Evolutionary conservation across 2,797 vertebrate genomes (phyloP), one percentile per base, ranked within the genome.

Genomic region (Dicrostonyx torquatus): DNA sequence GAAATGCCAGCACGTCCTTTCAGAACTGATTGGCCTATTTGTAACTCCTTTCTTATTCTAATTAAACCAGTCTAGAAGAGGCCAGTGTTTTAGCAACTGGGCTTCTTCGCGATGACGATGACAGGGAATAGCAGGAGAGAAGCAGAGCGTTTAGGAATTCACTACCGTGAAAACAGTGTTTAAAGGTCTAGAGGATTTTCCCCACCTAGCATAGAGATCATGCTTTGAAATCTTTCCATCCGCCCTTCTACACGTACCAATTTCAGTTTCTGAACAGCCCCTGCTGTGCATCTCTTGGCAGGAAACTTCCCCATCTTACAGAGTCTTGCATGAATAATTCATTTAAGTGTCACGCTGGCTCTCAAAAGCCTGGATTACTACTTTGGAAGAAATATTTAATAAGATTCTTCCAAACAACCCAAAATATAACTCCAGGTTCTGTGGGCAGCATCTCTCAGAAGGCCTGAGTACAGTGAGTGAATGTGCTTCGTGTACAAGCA

Each of bases 271-370:
- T 92, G 97, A 96, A 97, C 97, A 97, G 97, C 97, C 96, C 98
- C 97, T 84, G 96, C 97, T 98, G 98, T 97, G 98, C 95, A 89
- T 97, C 93, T 80, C 98, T 97, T 98, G 98, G 98, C 98, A 98
- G 98, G 98, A 97, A 98, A 93, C 97, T 97, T 97, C 96, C 97
- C 98, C 98, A 96, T 98, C 98, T 98, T 97, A 96, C 95, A 43
- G 97, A 98, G 97, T 96, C 93, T 96, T 90, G 97, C 82, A 96
- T 98, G 98, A 98, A 98, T 98, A 98, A 98, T 98, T 98, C 98
- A 98, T 98, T 87, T 93, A 90, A 97, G 94, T 98, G 97, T 97
- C 98, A 94, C 92, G 97, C 98, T 98, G 98, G 97, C 97, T 98
- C 97, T 98, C 97, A 90, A 97, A 98, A 97, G 96, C 97, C 96